Evolutionary conservation across 2,113 vertebrate genomes (phyloP).

Genomic region (Sebastes schlegelii): DNA sequence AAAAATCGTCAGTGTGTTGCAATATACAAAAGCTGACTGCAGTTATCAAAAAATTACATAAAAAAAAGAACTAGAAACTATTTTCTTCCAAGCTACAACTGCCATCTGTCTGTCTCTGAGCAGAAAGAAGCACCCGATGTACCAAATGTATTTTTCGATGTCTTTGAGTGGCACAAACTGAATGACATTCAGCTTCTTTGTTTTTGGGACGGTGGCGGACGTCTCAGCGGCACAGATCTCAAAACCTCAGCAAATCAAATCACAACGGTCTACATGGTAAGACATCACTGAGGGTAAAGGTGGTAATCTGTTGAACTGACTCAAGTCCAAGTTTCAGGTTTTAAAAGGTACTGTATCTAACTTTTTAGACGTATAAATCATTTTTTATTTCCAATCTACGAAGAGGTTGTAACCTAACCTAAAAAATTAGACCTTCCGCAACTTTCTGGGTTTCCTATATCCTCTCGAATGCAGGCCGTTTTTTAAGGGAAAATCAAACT

Average conservation of each 20-base stretch:
- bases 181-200: constrained; percentile 6
- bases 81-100: not conserved
- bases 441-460: too few species aligned
- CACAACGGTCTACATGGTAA: constrained; percentile 17
- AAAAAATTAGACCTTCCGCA: too few species aligned
- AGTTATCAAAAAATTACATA: not conserved
- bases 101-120: not conserved
- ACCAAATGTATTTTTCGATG: not conserved
- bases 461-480: too few species aligned
- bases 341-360: not conserved
- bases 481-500: too few species aligned
- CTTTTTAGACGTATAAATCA: too few species aligned
- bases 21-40: not conserved
- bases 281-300: constrained; percentile 2
- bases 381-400: too few species aligned
- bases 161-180: not conserved
- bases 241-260: constrained; percentile 42
- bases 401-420: too few species aligned
- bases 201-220: constrained; percentile 14
- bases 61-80: not conserved
- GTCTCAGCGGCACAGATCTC: constrained; percentile 4
- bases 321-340: constrained; percentile 21
- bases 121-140: not conserved
- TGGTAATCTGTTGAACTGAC: constrained; percentile 15
- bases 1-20: not conserved